These are phyloP conservation scores for Colletes latitarsis DNA, from an alignment of 1,140 invertebrate genomes.

Conservation along the genomic window DNA sequence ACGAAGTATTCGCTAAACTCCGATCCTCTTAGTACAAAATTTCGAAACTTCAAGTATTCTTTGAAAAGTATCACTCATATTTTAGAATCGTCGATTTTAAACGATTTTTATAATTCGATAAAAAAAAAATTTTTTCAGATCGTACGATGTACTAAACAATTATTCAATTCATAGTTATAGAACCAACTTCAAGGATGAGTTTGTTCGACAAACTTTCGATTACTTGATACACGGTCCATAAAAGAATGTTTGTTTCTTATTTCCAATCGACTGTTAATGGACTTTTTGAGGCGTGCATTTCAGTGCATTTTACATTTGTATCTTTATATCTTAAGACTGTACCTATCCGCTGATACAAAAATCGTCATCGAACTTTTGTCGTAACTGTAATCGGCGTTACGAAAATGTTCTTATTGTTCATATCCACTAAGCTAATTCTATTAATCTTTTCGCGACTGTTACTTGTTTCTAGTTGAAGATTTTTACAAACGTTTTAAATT, in stretches of 20 bases:
- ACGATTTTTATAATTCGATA: background rate
- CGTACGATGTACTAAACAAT: background rate
- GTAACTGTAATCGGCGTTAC: background rate
- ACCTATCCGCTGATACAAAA: conserved; percentile 15
- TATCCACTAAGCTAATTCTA: background rate
- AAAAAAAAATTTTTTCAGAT: background rate
- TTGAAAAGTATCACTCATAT: background rate
- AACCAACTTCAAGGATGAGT: conserved; percentile 73
- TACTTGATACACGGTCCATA: conserved; percentile 68
- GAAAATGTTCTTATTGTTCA: background rate
- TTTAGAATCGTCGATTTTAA: background rate
- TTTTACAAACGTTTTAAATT: background rate
- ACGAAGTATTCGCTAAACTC: background rate
- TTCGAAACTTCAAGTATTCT: background rate
- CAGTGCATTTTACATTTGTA: conserved; percentile 27
- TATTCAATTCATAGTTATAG: background rate
- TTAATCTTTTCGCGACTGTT: conserved; percentile 10
- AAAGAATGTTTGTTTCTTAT: conserved; percentile 7
- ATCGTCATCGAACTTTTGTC: conserved; percentile 7
- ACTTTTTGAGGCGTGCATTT: conserved; percentile 22
- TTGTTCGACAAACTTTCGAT: conserved; percentile 76
- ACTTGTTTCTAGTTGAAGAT: background rate
- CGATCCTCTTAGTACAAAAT: background rate
- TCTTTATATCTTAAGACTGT: conserved; percentile 40
- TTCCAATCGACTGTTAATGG: background rate